Percentiles rank a stretch among this genome's conserved stretches.
phyloP scores from a whole-genome alignment of 1,140 invertebrate species.

The Conopomorpha cramerella region DNA sequence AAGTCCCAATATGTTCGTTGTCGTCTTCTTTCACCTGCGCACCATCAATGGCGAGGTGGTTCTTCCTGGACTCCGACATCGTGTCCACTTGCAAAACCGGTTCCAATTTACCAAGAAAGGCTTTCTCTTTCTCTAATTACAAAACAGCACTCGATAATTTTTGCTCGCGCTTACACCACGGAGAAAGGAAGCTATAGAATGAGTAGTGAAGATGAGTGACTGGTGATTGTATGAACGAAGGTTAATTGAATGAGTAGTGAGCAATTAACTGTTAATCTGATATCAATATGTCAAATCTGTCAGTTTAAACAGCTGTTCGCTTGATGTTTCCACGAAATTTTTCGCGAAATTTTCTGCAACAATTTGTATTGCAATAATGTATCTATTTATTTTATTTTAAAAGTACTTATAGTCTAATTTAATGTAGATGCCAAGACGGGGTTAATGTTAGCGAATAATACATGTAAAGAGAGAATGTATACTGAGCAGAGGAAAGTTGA shows the following conservation, averaged over 20 bases:
- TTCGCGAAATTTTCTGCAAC: too few relatives aligned
- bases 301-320: neutral
- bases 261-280: too few relatives aligned
- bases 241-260: neutral
- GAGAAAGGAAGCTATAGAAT: too few relatives aligned
- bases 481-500: too few relatives aligned
- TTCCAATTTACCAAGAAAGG: constrained; percentile 11
- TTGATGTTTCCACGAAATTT: too few relatives aligned
- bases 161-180: constrained; percentile 10
- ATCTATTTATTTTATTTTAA: too few relatives aligned
- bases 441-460: too few relatives aligned
- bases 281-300: neutral
- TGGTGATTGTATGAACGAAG: constrained; percentile 14
- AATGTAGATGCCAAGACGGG: too few relatives aligned
- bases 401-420: too few relatives aligned
- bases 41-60: constrained; percentile 47
- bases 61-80: constrained; percentile 47
- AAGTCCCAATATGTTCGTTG: constrained; percentile 51
- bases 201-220: too few relatives aligned
- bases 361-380: too few relatives aligned
- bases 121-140: constrained; percentile 18
- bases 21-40: constrained; percentile 44
- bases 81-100: constrained; percentile 15
- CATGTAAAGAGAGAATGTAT: too few relatives aligned
- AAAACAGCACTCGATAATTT: constrained; percentile 8